These are phyloP conservation scores for Scortum barcoo DNA, from an alignment of 2,113 vertebrate genomes.

Conservation along the genomic window DNA sequence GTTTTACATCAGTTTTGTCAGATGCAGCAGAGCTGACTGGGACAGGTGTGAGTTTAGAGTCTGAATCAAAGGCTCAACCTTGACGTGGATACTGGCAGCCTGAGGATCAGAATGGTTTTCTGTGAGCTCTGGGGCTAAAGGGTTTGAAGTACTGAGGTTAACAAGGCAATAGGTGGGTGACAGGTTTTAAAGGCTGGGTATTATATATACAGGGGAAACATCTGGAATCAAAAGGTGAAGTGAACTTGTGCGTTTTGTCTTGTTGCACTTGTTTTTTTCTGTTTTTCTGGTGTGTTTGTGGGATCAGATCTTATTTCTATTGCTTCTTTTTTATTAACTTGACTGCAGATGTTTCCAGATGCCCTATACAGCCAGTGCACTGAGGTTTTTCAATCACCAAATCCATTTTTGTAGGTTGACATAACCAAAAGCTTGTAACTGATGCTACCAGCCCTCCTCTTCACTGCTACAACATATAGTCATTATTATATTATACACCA, in stretches of 20 bases:
- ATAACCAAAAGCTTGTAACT: conserved; percentile 15
- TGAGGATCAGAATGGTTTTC: conserved; percentile 41
- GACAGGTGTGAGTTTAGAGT: conserved; percentile 29
- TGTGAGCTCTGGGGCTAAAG: conserved; percentile 31
- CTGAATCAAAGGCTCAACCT: conserved; percentile 23
- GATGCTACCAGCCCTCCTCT: conserved; percentile 20
- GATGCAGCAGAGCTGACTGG: conserved; percentile 24
- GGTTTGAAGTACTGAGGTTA: conserved; percentile 59
- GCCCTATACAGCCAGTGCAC: neutral
- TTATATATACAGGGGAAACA: conserved; percentile 1
- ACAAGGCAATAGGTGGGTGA: conserved; percentile 57
- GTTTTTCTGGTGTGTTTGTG: neutral
- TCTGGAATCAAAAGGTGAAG: conserved; percentile 40
- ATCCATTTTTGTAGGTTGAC: conserved; percentile 16
- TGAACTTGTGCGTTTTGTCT: neutral
- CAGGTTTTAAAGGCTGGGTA: conserved; percentile 27
- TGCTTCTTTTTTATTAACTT: neutral
- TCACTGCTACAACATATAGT: conserved; percentile 41
- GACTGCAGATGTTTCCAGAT: conserved; percentile 26
- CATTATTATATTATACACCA: conserved; percentile 68
- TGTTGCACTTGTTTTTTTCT: neutral
- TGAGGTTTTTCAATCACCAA: conserved; percentile 2
- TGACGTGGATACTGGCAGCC: conserved; percentile 4
- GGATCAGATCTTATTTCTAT: neutral
- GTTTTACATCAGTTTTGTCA: conserved; percentile 17